Conservation (phyloP, 2,888 invertebrate genomes). For the Myathropa florea region DNA sequence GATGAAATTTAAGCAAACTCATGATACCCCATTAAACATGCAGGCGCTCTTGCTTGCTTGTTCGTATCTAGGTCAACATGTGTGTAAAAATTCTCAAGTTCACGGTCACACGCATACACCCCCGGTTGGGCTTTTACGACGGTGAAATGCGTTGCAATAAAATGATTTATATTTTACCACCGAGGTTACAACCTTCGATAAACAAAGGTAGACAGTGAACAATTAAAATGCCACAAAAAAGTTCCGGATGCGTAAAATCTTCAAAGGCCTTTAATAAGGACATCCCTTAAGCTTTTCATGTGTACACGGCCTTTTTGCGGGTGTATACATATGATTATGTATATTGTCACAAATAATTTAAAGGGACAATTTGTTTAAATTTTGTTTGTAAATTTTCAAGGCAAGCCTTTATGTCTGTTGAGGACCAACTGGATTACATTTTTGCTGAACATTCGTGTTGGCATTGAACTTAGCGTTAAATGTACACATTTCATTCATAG, state of each 20-base stretch:
- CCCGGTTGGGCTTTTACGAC: not conserved
- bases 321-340: too few relatives aligned
- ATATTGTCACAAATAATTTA: too few relatives aligned
- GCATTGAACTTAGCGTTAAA: too few relatives aligned
- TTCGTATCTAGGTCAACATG: slow-evolving; percentile 3
- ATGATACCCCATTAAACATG: not conserved
- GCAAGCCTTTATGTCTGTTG: not conserved
- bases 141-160: slow-evolving; percentile 7
- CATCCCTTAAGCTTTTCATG: not conserved
- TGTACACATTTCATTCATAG: too few relatives aligned
- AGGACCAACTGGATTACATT: too few relatives aligned
- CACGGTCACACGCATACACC: slow-evolving; percentile 4
- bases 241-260: not conserved
- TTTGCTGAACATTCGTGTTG: too few relatives aligned
- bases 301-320: not conserved
- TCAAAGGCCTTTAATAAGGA: not conserved
- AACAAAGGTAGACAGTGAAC: slow-evolving; percentile 10
- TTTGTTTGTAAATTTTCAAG: not conserved
- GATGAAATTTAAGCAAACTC: not conserved
- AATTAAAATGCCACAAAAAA: slow-evolving; percentile 5
- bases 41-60: not conserved
- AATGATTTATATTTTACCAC: slow-evolving; percentile 23
- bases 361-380: not conserved
- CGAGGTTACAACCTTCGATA: slow-evolving; percentile 4
- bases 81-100: slow-evolving; percentile 11